These are phyloP conservation scores for Macrophya annulata DNA, from an alignment of 2,888 invertebrate species.

Conservation along the genomic window DNA sequence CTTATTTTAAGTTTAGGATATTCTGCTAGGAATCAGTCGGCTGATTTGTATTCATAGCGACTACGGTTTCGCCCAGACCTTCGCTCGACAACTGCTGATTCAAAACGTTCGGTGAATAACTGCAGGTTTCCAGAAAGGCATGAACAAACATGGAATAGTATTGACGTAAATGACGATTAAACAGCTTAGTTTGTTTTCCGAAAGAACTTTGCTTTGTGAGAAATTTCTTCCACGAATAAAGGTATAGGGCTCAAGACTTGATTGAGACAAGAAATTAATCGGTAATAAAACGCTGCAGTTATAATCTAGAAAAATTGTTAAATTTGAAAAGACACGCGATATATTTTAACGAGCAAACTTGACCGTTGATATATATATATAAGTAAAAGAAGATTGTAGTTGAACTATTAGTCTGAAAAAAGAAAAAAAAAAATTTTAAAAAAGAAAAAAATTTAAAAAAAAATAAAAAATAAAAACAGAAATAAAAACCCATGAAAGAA, in stretches of 20 bases:
- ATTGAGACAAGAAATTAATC: not conserved
- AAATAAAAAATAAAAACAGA: not conserved
- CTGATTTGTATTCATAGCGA: conserved; percentile 34
- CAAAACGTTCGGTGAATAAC: conserved; percentile 25
- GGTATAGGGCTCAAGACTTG: not conserved
- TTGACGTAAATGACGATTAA: not conserved
- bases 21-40: not conserved
- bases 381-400: not conserved
- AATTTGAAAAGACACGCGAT: conserved; percentile 1
- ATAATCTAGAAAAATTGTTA: not conserved
- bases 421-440: not conserved
- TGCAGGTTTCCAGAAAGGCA: not conserved
- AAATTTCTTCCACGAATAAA: not conserved
- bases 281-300: conserved; percentile 16
- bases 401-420: not conserved
- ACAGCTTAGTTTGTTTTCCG: not conserved
- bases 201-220: not conserved
- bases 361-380: too few relatives aligned
- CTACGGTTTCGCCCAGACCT: not conserved
- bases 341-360: not conserved
- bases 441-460: not conserved
- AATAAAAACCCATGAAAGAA: not conserved
- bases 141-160: not conserved
- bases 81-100: conserved; percentile 15
- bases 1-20: conserved; percentile 13